Evolutionary conservation across 2,113 vertebrate species (phyloP), one percentile per base, ranked within the genome.

Genomic region (Cinclus cinclus): DNA sequence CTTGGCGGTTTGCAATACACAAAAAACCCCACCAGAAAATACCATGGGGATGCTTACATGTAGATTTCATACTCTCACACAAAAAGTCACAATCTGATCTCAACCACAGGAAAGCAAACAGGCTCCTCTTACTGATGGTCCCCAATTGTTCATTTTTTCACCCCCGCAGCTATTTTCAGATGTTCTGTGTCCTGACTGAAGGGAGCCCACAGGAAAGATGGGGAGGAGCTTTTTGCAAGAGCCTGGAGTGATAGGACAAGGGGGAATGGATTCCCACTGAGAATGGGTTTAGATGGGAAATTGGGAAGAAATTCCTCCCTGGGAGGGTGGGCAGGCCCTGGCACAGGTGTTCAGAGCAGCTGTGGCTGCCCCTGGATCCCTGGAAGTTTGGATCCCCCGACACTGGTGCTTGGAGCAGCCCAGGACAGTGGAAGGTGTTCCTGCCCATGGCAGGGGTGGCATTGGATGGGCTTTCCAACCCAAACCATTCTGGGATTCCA

Each of bases 111-210:
- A 71, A 73, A 79, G n/a, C 39, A 68, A 82, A 68, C 18, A 44
- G 21, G 14, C 11, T 68, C 28, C 53, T 67, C 46, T 21, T 23
- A 60, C 0, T 39, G 13, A 27, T 20, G 41, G 5, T 53, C 44
- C 35, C 24, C 53, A 49, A 0, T 0, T 41, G 14, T 20, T 35
- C 2, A 6, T 12, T 6, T 14, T 16, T 55, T 20, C 0, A 19
- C n/a, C 15, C 33, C 4, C 0, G 11, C 3, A 47, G 11, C 10
- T 27, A 2, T 53, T 83, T 69, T 35, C 47, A 63, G 4, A n/a
- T 16, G 6, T n/a, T 71, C 5, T 18, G 9, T 21, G 35, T 44
- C 46, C 46, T 58, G 12, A 41, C 60, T 30, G 23, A n/a, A 39
- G 53, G 53, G 69, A 67, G 10, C 17, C 31, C 28, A 6, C 11